Evolutionary conservation across 30 jellyfish, hydroid and myxozoan species (phyloP).

Genomic region (Hydra vulgaris): DNA sequence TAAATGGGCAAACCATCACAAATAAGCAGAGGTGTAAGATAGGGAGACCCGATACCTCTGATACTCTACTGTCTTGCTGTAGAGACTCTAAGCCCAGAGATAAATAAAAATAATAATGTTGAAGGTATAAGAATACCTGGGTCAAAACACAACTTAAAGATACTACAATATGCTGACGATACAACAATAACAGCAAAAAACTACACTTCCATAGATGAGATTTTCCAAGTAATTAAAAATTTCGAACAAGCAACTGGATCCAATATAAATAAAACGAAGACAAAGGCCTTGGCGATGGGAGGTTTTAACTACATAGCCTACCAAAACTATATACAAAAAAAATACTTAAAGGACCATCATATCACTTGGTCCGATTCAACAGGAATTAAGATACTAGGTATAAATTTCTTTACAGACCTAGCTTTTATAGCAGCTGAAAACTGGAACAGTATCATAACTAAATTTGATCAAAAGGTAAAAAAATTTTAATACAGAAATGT

Average conservation of each 20-base stretch:
- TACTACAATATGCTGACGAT: background rate
- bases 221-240: too few species aligned
- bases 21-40: background rate
- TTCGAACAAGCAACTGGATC: background rate
- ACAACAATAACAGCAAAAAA: background rate
- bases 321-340: too few species aligned
- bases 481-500: background rate
- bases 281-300: background rate
- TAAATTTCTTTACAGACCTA: background rate
- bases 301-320: background rate
- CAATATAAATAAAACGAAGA: too few species aligned
- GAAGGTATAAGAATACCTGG: background rate
- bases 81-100: background rate
- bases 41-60: background rate
- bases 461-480: background rate
- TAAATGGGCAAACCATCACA: background rate
- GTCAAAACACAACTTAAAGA: background rate
- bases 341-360: background rate
- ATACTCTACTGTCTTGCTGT: background rate
- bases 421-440: background rate
- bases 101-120: too few species aligned
- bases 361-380: background rate
- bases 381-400: background rate
- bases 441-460: background rate
- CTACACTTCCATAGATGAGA: background rate